These are phyloP conservation scores for Cephalotes varians DNA, from an alignment of 2,888 invertebrate genomes.

Conservation along the genomic window DNA sequence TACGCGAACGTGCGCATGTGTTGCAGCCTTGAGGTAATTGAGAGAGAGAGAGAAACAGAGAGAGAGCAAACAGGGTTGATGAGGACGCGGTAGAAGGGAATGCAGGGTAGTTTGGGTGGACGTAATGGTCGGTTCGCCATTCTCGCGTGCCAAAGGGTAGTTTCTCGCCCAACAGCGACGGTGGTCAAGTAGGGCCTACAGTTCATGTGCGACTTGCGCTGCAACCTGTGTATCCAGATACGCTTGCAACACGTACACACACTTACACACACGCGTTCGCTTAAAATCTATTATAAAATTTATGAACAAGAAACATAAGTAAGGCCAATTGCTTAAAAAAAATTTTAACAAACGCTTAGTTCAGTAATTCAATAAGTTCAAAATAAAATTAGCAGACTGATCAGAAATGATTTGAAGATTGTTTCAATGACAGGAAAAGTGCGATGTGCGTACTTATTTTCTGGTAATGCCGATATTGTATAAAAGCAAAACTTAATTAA, in stretches of 20 bases:
- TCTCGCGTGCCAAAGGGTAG: conserved; percentile 82
- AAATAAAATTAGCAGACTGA: not conserved
- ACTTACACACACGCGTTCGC: not conserved
- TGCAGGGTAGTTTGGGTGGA: conserved; percentile 63
- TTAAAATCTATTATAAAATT: conserved; percentile 35
- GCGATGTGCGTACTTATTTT: not conserved
- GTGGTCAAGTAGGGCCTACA: conserved; percentile 59
- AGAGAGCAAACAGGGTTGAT: conserved; percentile 55
- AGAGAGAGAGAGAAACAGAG: conserved; percentile 36
- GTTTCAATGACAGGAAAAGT: not conserved
- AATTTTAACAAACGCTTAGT: not conserved
- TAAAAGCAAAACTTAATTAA: conserved; percentile 17
- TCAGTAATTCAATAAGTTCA: no score
- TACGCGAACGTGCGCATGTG: conserved; percentile 23
- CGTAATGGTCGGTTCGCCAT: conserved; percentile 80
- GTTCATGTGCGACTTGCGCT: conserved; percentile 74
- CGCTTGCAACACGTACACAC: not conserved
- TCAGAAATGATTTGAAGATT: not conserved
- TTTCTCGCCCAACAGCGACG: conserved; percentile 71
- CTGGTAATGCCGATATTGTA: not conserved
- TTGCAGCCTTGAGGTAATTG: conserved; percentile 8
- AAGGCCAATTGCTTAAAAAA: not conserved
- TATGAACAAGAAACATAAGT: not conserved
- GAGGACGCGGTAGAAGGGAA: conserved; percentile 59
- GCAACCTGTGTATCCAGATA: conserved; percentile 18